A percentile compares a stretch with the other conserved stretches of the same genome.
These are phyloP conservation scores for Ochotona princeps DNA, from an alignment of 2,113 vertebrate genomes.

Conservation along the genomic window DNA sequence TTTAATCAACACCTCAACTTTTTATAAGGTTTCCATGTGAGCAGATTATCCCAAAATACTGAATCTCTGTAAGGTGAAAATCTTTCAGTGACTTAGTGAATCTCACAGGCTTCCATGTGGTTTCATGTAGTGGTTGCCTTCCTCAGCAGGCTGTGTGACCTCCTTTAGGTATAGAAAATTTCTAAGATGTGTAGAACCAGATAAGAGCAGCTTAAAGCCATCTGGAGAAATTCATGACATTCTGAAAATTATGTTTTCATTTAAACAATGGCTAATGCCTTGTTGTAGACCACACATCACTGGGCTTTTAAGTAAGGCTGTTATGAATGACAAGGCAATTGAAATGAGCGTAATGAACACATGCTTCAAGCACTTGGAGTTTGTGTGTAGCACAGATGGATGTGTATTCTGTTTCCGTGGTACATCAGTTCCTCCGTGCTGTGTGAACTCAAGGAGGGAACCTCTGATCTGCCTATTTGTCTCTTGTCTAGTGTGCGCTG, in stretches of 20 bases:
- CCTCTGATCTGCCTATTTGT: conserved; percentile 19
- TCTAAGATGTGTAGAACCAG: not conserved
- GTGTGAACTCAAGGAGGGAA: not conserved
- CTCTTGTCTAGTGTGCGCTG: not conserved
- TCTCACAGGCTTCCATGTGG: not conserved
- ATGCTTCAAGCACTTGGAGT: no score
- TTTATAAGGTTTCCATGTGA: not conserved
- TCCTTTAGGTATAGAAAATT: not conserved
- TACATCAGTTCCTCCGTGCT: not conserved
- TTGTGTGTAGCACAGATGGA: not conserved
- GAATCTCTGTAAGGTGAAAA: not conserved
- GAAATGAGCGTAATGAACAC: not conserved
- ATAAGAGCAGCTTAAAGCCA: not conserved
- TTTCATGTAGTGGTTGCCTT: not conserved
- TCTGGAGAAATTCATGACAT: not conserved
- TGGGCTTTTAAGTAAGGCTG: not conserved
- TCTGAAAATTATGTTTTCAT: not conserved
- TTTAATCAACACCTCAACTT: not conserved
- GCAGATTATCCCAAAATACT: not conserved
- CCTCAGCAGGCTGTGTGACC: not conserved
- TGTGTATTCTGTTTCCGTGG: not conserved
- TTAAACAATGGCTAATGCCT: not conserved
- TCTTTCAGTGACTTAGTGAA: not conserved
- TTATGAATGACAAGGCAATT: conserved; percentile 4
- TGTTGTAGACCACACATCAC: not conserved